Conservation (phyloP, 2,888 invertebrate genomes). For the Melinaea marsaeus region DNA sequence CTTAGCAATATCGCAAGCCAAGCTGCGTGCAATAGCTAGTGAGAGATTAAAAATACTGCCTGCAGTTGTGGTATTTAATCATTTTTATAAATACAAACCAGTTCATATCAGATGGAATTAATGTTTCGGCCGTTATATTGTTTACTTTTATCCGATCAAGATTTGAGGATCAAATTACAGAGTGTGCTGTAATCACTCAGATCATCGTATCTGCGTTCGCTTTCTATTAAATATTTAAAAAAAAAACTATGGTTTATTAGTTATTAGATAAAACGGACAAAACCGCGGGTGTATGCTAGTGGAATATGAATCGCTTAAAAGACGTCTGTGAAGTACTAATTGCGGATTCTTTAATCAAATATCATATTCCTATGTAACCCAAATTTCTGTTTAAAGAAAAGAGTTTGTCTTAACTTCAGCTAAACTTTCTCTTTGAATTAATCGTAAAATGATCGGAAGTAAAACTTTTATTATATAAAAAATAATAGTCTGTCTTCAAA, state of each 20-base stretch:
- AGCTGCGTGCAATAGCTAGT: too few species aligned
- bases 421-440: not conserved
- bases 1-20: too few species aligned
- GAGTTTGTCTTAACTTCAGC: not conserved
- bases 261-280: not conserved
- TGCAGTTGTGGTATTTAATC: too few species aligned
- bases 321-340: not conserved
- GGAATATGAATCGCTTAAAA: not conserved
- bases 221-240: not conserved
- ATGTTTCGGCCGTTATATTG: conserved; percentile 3
- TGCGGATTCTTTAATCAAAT: not conserved
- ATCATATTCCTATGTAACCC: conserved; percentile 3
- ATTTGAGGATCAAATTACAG: conserved; percentile 18
- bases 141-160: conserved; percentile 20
- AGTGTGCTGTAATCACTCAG: not conserved
- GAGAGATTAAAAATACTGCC: too few species aligned
- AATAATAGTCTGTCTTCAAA: too few species aligned
- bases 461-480: too few species aligned
- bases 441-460: not conserved
- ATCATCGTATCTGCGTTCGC: not conserved
- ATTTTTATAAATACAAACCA: too few species aligned
- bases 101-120: not conserved
- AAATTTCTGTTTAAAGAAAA: not conserved
- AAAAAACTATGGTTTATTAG: not conserved
- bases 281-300: not conserved